Percentiles rank a stretch among this genome's conserved stretches.
These are phyloP conservation scores for Dromas ardeola DNA, from an alignment of 2,113 vertebrate species.

Conservation along the genomic window DNA sequence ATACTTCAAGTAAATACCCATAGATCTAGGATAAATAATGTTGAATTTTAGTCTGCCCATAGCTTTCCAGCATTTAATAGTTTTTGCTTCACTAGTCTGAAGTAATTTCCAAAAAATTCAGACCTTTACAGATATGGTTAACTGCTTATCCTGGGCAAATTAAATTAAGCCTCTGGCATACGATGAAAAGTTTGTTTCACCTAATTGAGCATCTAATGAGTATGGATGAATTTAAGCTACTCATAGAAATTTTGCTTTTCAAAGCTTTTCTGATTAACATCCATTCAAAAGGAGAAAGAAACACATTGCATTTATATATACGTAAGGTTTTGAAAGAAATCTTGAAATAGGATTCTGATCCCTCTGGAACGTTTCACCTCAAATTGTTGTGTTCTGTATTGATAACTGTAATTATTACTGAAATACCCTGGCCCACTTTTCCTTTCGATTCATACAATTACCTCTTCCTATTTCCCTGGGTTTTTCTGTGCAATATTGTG, in stretches of 20 bases:
- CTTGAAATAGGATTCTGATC: conserved; percentile 3
- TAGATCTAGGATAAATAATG: neutral
- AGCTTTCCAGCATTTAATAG: neutral
- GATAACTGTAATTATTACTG: neutral
- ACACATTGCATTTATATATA: conserved; percentile 1
- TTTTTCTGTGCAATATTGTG: neutral
- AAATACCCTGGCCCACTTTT: neutral
- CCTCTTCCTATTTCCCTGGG: neutral
- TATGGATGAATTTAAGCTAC: conserved; percentile 57
- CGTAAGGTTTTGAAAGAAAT: conserved; percentile 11
- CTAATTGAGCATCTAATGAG: conserved; percentile 70
- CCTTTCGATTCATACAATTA: neutral
- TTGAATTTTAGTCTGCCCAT: neutral
- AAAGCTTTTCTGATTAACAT: conserved; percentile 43
- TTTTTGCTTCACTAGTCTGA: conserved; percentile 33
- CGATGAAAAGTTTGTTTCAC: conserved; percentile 63
- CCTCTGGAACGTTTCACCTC: neutral
- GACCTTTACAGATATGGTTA: conserved; percentile 46
- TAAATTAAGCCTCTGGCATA: conserved; percentile 69
- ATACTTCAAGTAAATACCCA: neutral
- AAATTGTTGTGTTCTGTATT: neutral
- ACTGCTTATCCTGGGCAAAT: conserved; percentile 64
- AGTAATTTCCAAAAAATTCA: conserved; percentile 37
- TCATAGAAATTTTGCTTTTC: conserved; percentile 63
- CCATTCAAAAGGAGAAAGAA: conserved; percentile 22